Evolutionary conservation across 2,113 vertebrate genomes (phyloP).

Genomic region (Cyanoderma ruficeps): DNA sequence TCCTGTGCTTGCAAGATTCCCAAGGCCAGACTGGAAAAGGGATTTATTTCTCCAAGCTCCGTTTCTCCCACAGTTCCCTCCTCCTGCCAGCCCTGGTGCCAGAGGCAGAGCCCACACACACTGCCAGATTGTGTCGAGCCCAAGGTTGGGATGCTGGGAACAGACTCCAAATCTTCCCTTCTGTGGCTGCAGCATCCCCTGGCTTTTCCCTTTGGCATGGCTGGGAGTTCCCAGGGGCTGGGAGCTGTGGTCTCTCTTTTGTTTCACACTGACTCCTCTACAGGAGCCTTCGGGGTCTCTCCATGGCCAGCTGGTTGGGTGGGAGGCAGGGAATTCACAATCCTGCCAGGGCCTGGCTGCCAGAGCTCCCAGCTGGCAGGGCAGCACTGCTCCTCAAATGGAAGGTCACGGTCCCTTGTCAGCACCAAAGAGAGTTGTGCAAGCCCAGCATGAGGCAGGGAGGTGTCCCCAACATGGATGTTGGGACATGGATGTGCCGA

Average conservation of each 20-base stretch:
- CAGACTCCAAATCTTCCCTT: not conserved
- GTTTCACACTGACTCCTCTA: not conserved
- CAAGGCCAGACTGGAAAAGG: not conserved
- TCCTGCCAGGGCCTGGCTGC: not conserved
- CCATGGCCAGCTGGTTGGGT: not conserved
- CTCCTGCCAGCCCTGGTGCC: not conserved
- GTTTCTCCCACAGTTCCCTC: not conserved
- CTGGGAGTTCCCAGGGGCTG: not conserved
- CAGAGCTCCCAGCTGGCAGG: not conserved
- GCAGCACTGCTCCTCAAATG: not conserved
- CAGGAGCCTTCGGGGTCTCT: not conserved
- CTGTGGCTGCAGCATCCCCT: not conserved
- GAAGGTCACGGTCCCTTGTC: not conserved
- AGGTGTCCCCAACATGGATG: not conserved
- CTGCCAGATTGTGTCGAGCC: not conserved
- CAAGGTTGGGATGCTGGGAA: not conserved
- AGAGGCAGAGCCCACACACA: slow-evolving; percentile 52
- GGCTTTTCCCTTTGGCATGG: not conserved
- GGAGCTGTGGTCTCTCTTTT: slow-evolving; percentile 46
- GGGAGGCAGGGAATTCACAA: slow-evolving; percentile 19
- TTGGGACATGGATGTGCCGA: not conserved
- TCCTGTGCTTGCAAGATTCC: rapidly evolving
- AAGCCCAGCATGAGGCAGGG: not conserved
- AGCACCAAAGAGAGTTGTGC: not conserved
- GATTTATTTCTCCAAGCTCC: not conserved